Conservation (phyloP, 2,113 vertebrate species). For the Cinclus mexicanus region DNA sequence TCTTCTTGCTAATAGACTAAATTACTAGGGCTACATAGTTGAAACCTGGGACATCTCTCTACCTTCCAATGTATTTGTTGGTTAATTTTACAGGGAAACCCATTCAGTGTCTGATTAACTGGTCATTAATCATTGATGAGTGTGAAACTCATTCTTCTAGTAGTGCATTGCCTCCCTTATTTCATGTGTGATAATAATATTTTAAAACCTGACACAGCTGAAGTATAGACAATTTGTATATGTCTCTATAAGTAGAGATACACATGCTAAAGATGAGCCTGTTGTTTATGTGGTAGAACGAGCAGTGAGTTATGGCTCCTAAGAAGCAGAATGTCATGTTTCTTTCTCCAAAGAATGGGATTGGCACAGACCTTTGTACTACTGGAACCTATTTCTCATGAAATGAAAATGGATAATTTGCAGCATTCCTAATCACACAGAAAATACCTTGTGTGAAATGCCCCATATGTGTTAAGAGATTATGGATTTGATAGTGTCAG, state of each 20-base stretch:
- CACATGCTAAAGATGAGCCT: background rate
- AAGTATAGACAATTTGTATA: slow-evolving; percentile 13
- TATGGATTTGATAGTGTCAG: slow-evolving; percentile 8
- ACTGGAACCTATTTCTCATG: background rate
- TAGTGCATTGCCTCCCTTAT: background rate
- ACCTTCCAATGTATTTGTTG: background rate
- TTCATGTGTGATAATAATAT: background rate
- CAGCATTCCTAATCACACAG: slow-evolving; percentile 22
- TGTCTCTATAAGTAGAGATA: background rate
- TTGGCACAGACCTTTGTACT: slow-evolving; percentile 12
- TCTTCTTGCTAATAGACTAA: background rate
- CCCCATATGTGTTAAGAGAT: background rate
- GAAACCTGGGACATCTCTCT: background rate
- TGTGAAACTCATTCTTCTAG: background rate
- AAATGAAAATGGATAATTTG: slow-evolving; percentile 45
- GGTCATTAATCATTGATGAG: background rate
- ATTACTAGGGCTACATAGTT: background rate
- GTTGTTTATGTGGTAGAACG: slow-evolving; percentile 1
- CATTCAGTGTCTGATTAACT: background rate
- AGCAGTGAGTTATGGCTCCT: background rate
- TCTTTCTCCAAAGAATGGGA: slow-evolving; percentile 17
- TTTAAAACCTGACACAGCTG: background rate
- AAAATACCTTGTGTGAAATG: slow-evolving; percentile 22
- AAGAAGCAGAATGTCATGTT: background rate
- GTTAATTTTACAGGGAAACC: background rate